Conservation (phyloP, 2,797 vertebrate genomes). For the Neomorphus geoffroyi region DNA sequence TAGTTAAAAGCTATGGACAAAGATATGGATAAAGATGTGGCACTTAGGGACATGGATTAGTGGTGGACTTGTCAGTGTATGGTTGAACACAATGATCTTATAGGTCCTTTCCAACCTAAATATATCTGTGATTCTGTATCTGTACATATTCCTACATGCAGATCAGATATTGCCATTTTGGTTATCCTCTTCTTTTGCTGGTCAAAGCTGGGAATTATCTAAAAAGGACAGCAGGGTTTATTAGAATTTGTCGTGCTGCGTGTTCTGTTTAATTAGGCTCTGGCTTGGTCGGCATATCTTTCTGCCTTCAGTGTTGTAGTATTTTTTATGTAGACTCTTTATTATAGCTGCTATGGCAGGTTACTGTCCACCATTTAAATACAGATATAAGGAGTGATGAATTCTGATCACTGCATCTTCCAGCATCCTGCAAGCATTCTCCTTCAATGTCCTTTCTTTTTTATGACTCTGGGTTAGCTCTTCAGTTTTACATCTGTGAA, state of each 20-base stretch:
- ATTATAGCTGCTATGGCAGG: not conserved
- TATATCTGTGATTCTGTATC: too few relatives aligned
- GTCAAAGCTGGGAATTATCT: not conserved
- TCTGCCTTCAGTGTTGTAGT: not conserved
- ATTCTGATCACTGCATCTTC: not conserved
- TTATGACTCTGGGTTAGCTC: not conserved
- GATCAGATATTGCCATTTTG: not conserved
- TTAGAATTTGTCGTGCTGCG: not conserved
- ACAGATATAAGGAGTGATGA: not conserved
- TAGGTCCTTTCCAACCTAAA: too few relatives aligned
- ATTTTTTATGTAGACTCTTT: not conserved
- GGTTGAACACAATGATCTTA: too few relatives aligned
- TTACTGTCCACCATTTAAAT: not conserved
- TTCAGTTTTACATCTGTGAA: not conserved
- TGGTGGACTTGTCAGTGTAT: too few relatives aligned
- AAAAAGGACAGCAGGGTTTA: not conserved
- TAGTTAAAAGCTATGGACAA: too few relatives aligned
- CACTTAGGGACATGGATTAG: too few relatives aligned
- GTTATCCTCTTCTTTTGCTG: not conserved
- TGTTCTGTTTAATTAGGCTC: not conserved
- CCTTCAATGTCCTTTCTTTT: not conserved
- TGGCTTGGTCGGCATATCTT: not conserved
- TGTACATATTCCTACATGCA: not conserved
- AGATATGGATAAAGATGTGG: too few relatives aligned
- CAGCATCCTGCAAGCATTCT: not conserved